Evolutionary conservation across 1,140 invertebrate species (phyloP).

Genomic region (Listronotus bonariensis): DNA sequence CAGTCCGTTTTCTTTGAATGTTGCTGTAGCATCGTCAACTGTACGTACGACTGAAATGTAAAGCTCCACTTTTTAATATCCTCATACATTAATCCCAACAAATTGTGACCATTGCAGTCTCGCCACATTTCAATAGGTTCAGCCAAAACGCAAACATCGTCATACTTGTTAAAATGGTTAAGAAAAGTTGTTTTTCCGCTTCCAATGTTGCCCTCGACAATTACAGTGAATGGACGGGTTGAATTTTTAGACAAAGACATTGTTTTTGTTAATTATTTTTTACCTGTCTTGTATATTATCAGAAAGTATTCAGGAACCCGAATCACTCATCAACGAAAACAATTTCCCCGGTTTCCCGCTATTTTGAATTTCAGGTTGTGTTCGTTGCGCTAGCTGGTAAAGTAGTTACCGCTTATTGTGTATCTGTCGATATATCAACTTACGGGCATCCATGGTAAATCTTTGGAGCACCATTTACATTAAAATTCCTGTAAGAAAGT

Average conservation of each 20-base stretch:
- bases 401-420: too few relatives aligned
- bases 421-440: too few relatives aligned
- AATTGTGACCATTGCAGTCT: slow-evolving; percentile 78
- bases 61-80: slow-evolving; percentile 78
- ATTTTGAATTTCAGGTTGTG: too few relatives aligned
- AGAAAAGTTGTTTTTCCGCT: slow-evolving; percentile 91
- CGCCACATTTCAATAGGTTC: slow-evolving; percentile 86
- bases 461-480: too few relatives aligned
- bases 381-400: too few relatives aligned
- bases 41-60: slow-evolving; percentile 87
- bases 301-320: too few relatives aligned
- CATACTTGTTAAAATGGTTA: slow-evolving; percentile 73
- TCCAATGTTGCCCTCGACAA: slow-evolving; percentile 91
- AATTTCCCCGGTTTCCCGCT: too few relatives aligned
- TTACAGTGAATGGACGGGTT: slow-evolving; percentile 73
- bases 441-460: too few relatives aligned
- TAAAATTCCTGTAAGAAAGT: too few relatives aligned
- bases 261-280: neutral
- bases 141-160: slow-evolving; percentile 46
- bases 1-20: slow-evolving; percentile 67
- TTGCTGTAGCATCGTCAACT: slow-evolving; percentile 83
- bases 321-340: too few relatives aligned
- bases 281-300: too few relatives aligned
- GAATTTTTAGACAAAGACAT: slow-evolving; percentile 21
- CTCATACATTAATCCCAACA: slow-evolving; percentile 81